Base-by-base conservation (phyloP, 2,113 vertebrate species). In the Zapus hudsonius region DNA sequence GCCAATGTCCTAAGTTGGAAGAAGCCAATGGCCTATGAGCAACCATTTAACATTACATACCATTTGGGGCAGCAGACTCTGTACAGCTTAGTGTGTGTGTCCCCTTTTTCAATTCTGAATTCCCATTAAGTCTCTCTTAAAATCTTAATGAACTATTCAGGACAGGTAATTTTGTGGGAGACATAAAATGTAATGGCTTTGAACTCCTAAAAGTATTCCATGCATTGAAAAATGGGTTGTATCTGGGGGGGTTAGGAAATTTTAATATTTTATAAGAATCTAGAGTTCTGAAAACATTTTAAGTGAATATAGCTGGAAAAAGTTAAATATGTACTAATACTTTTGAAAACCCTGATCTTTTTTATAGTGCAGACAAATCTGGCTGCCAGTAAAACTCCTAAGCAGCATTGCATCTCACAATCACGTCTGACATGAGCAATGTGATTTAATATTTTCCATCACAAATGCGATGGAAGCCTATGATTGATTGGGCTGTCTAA, bases 251-350 rank as follows among this genome's bases (percentile, higher is more conserved):
- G 10, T 90, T 16, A 61, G n/a, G 47, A 23, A 84, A 82, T 67
- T 72, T 88, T 90, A 89, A 40, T 82, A 87, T 82, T 90, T 95
- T 9, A 3, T 57, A 70, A 25, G 40, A 92, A 90, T 61, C 19
- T 0, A 57, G 17, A 36, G 63, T 76, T 95, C 69, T 93, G 79
- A 88, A 92, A 89, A 83, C 33, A 90, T 86, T 83, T 70, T 70
- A 92, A 94, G 12, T 75, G 70, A 89, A 76, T 88, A 86, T 85
- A 76, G 63, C 61, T 86, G 40, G 83, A 38, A 79, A 94, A 94
- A 90, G 10, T 33, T 66, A 94, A 69, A 42, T 72, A 52, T 59
- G 57, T 31, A 85, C 44, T 31, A 89, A 79, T 75, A 76, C 42
- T 90, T 69, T 80, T 93, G 73, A 94, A 88, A 87, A 86, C 47